These are phyloP conservation scores for Molossus molossus DNA, from an alignment of 2,797 vertebrate genomes.

Conservation along the genomic window DNA sequence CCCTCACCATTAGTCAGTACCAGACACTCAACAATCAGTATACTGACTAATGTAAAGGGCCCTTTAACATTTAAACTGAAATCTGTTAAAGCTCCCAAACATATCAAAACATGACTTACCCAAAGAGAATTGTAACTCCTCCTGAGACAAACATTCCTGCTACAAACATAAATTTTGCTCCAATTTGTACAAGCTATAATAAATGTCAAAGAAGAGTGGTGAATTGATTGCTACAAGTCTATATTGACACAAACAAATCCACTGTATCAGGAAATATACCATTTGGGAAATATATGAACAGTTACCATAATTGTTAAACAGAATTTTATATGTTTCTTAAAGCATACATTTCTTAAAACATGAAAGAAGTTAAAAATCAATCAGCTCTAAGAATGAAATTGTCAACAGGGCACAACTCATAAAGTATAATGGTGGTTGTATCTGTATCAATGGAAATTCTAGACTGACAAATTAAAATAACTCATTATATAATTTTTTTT, in stretches of 20 bases:
- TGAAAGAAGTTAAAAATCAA: slow-evolving; percentile 1
- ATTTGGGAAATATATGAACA: neutral
- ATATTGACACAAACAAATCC: slow-evolving; percentile 50
- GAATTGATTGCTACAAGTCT: slow-evolving; percentile 14
- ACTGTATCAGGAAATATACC: neutral
- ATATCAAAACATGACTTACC: slow-evolving; percentile 91
- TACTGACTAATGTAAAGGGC: neutral
- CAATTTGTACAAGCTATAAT: slow-evolving; percentile 96
- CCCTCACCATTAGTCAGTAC: neutral
- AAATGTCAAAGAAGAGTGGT: slow-evolving; percentile 80
- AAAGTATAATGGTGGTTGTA: slow-evolving; percentile 22
- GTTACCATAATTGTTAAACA: slow-evolving; percentile 29
- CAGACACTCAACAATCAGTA: neutral
- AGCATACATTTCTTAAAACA: neutral
- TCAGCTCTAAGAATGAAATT: neutral
- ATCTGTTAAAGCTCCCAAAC: neutral
- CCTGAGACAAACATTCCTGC: slow-evolving; percentile 95
- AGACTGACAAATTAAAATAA: slow-evolving; percentile 14
- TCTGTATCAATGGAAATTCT: slow-evolving; percentile 8
- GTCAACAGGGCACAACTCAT: neutral
- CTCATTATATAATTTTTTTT: neutral
- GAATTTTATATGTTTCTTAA: neutral
- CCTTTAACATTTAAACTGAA: slow-evolving; percentile 39
- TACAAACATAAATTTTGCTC: slow-evolving; percentile 97
- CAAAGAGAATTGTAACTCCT: slow-evolving; percentile 95